These are phyloP conservation scores for Corydoras maculifer DNA, from an alignment of 2,113 vertebrate genomes.

Conservation along the genomic window DNA sequence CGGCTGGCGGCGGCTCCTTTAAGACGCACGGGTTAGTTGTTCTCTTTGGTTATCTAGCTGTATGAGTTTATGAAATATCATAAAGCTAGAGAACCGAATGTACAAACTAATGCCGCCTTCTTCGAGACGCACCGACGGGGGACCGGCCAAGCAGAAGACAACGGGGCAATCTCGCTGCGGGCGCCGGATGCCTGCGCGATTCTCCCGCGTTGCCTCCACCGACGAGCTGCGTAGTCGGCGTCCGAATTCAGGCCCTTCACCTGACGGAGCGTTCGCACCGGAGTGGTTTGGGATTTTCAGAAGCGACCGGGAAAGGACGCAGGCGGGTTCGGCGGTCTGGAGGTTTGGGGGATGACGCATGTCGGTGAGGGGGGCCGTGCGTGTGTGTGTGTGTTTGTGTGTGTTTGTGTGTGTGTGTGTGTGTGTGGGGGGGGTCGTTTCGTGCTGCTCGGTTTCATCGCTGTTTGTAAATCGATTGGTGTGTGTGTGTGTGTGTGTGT, in stretches of 20 bases:
- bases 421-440: too few relatives aligned
- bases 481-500: too few relatives aligned
- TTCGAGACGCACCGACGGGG: slow-evolving; percentile 44
- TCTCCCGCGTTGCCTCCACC: neutral
- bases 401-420: too few relatives aligned
- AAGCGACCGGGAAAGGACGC: neutral
- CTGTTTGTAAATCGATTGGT: neutral
- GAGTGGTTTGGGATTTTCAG: neutral
- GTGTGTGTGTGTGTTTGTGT: too few relatives aligned
- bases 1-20: slow-evolving; percentile 58
- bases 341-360: slow-evolving; percentile 2
- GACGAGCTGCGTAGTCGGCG: too few relatives aligned
- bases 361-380: neutral
- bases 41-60: slow-evolving; percentile 99
- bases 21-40: slow-evolving; percentile 77
- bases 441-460: neutral
- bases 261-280: too few relatives aligned
- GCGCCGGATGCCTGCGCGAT: slow-evolving; percentile 36
- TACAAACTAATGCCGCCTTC: slow-evolving; percentile 74
- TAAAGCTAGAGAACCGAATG: slow-evolving; percentile 99
- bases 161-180: neutral
- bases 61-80: slow-evolving; percentile 96
- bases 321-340: neutral
- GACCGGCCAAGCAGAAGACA: neutral
- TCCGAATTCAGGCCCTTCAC: too few relatives aligned